Evolutionary conservation across 2,113 vertebrate genomes (phyloP).

Genomic region (Steatornis caripensis): DNA sequence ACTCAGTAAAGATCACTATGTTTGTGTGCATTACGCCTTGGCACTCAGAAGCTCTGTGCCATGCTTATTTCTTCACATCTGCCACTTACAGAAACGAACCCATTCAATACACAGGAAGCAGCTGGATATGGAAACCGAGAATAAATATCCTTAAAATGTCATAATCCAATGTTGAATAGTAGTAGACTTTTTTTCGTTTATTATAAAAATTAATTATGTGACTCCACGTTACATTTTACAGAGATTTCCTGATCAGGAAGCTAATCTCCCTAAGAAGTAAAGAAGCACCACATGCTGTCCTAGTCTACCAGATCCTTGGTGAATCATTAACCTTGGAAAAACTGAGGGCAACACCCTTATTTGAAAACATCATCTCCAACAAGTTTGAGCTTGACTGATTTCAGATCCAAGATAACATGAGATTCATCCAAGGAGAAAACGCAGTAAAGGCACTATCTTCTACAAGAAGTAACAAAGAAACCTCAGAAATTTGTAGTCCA

Average conservation of each 20-base stretch:
- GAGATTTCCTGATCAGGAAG: neutral
- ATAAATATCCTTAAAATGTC: neutral
- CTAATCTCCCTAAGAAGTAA: neutral
- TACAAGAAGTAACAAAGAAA: neutral
- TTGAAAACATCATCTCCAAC: neutral
- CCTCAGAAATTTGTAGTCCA: neutral
- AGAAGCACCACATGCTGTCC: neutral
- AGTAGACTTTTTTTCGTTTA: neutral
- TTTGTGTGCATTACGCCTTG: neutral
- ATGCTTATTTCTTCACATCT: rapidly evolving
- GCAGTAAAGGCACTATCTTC: neutral
- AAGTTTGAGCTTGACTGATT: neutral
- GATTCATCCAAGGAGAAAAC: neutral
- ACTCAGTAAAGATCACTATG: neutral
- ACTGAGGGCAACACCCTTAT: neutral
- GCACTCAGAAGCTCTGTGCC: neutral
- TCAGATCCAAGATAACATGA: neutral
- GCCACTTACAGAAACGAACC: neutral
- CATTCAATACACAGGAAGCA: neutral
- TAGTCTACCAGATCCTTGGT: neutral
- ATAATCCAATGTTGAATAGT: neutral
- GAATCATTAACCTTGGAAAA: neutral
- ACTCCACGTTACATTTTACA: neutral
- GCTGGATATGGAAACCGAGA: neutral
- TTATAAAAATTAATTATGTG: neutral